Percentiles rank a stretch among this genome's conserved stretches.
Conservation (phyloP, 1,140 invertebrate genomes). For the Neodiprion virginianus region DNA sequence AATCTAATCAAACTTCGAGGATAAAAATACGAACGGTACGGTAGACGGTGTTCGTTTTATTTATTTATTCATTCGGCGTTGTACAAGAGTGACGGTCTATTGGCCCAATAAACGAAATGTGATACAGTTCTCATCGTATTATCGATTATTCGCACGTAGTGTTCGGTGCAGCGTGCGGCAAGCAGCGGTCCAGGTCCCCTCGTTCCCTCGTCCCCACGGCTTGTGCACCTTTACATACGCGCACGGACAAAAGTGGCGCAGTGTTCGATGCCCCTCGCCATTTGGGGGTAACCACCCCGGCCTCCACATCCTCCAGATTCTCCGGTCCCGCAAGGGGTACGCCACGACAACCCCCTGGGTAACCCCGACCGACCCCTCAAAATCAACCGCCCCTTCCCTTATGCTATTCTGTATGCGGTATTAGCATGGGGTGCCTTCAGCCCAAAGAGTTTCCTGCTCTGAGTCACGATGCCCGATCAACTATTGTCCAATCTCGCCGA, state of each 20-base stretch:
- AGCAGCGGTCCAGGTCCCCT: background rate
- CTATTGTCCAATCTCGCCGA: background rate
- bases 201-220: background rate
- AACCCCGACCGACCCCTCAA: constrained; percentile 60
- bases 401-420: constrained; percentile 7
- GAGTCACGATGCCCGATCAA: background rate
- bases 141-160: constrained; percentile 4
- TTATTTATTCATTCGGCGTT: background rate
- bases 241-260: background rate
- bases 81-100: background rate
- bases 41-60: background rate
- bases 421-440: background rate
- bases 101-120: constrained; percentile 7
- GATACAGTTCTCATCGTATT: constrained; percentile 7
- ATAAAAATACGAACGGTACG: background rate
- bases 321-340: constrained; percentile 59
- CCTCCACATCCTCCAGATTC: constrained; percentile 37
- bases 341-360: constrained; percentile 59
- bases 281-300: constrained; percentile 57
- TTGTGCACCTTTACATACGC: background rate
- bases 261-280: background rate
- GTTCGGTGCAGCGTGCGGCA: background rate
- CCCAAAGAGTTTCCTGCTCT: background rate
- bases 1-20: too few relatives aligned
- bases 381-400: constrained; percentile 57